Evolutionary conservation across 2,797 vertebrate genomes (phyloP).

Genomic region (Valencia hispanica): DNA sequence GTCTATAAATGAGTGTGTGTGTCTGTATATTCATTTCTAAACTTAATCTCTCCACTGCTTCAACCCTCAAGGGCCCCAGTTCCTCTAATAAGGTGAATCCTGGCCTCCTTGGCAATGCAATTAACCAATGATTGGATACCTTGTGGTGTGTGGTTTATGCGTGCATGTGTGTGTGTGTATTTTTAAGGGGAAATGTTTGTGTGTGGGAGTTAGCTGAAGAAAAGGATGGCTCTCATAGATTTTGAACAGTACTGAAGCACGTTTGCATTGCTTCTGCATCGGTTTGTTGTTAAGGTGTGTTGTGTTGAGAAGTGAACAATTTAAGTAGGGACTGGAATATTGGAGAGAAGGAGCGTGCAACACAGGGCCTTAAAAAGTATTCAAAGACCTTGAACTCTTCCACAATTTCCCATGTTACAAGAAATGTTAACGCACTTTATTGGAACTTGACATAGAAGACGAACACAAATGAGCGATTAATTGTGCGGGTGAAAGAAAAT

Average conservation of each 20-base stretch:
- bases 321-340: not conserved
- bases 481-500: not conserved
- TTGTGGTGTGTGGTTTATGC: slow-evolving; percentile 27
- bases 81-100: slow-evolving; percentile 68
- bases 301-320: slow-evolving; percentile 9
- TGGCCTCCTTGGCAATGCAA: slow-evolving; percentile 48
- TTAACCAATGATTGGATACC: slow-evolving; percentile 41
- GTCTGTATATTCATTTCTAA: slow-evolving; percentile 50
- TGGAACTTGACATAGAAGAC: not conserved
- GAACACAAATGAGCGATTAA: not conserved
- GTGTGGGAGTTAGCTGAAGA: slow-evolving; percentile 29
- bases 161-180: slow-evolving; percentile 26
- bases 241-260: slow-evolving; percentile 28
- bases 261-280: slow-evolving; percentile 41
- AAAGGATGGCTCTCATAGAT: slow-evolving; percentile 15
- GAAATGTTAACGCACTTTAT: too few relatives aligned
- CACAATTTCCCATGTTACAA: not conserved
- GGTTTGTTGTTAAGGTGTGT: slow-evolving; percentile 13
- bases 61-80: slow-evolving; percentile 60
- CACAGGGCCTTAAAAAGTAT: not conserved
- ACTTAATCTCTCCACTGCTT: slow-evolving; percentile 65
- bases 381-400: not conserved
- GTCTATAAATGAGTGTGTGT: slow-evolving; percentile 18
- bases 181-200: slow-evolving; percentile 17
- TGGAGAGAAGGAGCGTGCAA: not conserved